phyloP scores from a whole-genome alignment of 2,797 vertebrate species.

The Pseudomugil gertrudae region DNA sequence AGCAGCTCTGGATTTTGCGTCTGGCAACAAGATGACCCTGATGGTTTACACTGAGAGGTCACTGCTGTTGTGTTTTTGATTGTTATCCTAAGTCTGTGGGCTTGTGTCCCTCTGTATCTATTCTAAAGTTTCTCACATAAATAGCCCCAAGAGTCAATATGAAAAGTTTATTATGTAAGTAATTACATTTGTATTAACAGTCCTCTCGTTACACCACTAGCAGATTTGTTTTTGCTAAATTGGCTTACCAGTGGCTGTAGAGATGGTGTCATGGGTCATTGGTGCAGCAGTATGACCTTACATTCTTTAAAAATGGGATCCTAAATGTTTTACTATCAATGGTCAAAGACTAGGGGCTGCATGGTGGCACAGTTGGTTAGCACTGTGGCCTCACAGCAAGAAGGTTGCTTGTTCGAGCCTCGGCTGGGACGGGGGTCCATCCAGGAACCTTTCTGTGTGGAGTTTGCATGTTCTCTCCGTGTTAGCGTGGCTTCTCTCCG shows the following conservation, averaged over 20 bases:
- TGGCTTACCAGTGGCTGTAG: conserved; percentile 20
- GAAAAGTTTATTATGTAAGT: conserved; percentile 63
- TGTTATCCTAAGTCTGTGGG: conserved; percentile 65
- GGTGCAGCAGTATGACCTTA: conserved; percentile 36
- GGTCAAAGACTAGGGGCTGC: conserved; percentile 18
- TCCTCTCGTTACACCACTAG: conserved; percentile 54
- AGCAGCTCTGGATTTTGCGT: conserved; percentile 65
- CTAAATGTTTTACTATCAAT: not conserved
- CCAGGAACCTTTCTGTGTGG: no score
- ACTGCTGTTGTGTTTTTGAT: conserved; percentile 73
- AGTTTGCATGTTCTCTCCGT: no score
- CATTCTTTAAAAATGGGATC: conserved; percentile 23
- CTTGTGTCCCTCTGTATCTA: conserved; percentile 61
- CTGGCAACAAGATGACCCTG: conserved; percentile 65
- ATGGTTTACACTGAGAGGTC: conserved; percentile 67
- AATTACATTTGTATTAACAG: conserved; percentile 62
- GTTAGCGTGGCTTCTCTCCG: no score
- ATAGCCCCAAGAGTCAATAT: conserved; percentile 55
- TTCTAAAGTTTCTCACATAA: conserved; percentile 42
- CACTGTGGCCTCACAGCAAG: no score
- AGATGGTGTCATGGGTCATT: conserved; percentile 29
- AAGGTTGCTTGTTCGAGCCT: no score
- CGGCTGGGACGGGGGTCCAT: no score
- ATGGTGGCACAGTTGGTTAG: no score
- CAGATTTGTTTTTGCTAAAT: conserved; percentile 59